Evolutionary conservation across 2,888 invertebrate genomes (phyloP).

Genomic region (Coenonympha glycerion): DNA sequence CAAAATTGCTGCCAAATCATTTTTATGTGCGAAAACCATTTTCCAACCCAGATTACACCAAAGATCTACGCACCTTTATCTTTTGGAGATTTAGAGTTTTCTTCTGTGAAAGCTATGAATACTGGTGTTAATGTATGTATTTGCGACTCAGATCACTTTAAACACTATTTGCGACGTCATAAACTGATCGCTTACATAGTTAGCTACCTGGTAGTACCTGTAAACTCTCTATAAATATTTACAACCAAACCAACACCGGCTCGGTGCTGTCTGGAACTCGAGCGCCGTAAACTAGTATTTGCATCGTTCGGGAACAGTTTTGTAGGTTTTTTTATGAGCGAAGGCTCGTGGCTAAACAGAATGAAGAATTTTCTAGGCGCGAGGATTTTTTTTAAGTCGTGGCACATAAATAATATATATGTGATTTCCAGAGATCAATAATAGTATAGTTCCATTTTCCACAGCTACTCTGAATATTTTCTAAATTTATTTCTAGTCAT

Average conservation of each 20-base stretch:
- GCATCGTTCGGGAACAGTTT: constrained; percentile 23
- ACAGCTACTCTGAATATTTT: neutral
- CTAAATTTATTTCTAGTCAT: neutral
- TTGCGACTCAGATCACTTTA: no score
- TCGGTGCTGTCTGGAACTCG: no score
- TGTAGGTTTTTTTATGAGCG: constrained; percentile 3
- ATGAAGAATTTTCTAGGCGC: neutral
- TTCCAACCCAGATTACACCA: no score
- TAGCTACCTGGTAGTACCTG: neutral
- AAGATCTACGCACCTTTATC: no score
- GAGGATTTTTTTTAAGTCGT: neutral
- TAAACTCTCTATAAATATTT: constrained; percentile 14
- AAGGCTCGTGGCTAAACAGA: neutral
- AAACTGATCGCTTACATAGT: neutral
- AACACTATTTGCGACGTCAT: no score
- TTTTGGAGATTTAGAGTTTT: no score
- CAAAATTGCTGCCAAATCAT: no score
- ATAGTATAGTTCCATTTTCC: no score
- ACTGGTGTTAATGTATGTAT: no score
- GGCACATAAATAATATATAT: neutral
- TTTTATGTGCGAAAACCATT: no score
- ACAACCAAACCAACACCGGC: constrained; percentile 14
- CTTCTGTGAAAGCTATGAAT: no score
- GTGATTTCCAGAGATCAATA: no score
- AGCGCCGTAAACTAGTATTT: constrained; percentile 25